Evolutionary conservation across 2,888 invertebrate species (phyloP), one percentile per base, ranked within the genome.

Genomic region (Pyralis farinalis): DNA sequence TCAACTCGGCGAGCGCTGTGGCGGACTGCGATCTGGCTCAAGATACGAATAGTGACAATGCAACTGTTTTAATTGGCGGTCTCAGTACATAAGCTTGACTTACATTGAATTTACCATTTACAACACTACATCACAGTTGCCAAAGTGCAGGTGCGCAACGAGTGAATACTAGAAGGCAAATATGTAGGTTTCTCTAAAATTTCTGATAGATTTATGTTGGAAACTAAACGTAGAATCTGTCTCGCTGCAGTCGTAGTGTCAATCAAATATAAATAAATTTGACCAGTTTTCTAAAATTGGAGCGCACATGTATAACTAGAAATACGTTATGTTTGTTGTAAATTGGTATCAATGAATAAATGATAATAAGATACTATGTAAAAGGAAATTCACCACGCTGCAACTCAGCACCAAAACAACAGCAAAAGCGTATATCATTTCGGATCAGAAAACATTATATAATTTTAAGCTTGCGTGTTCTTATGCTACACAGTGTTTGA

Each of bases 61-160:
- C 45, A 44, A 44, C 45, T 30, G 39, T 45, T 44, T 54, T 56
- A 56, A 56, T 56, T 56, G 56, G 53, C 43, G 34, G 16, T 12
- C 20, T 31, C 8, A 3, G n/a, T 32, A 32, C 16, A 27, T 10
- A 16, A 21, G 21, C 21, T 12, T 22, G 9, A 32, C 50, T 58
- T 61, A 63, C 59, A 58, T 56, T 53, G 60, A 52, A 55, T 53
- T 62, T 53, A 54, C 58, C 51, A 52, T 60, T 60, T 49, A 50
- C 51, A 51, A 57, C 57, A 37, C 54, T 47, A 51, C 59, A 53
- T 48, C 52, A 43, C 44, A 42, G 35, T 42, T 4, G 16, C 16
- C 47, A 49, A 51, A 46, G 55, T 49, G 55, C 63, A 70, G 61
- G 58, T 66, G 61, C 53, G 44, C 58, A 37, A 32, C 16, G 25